Conservation (phyloP, 2,797 vertebrate species). For the Lindbergichthys nudifrons region DNA sequence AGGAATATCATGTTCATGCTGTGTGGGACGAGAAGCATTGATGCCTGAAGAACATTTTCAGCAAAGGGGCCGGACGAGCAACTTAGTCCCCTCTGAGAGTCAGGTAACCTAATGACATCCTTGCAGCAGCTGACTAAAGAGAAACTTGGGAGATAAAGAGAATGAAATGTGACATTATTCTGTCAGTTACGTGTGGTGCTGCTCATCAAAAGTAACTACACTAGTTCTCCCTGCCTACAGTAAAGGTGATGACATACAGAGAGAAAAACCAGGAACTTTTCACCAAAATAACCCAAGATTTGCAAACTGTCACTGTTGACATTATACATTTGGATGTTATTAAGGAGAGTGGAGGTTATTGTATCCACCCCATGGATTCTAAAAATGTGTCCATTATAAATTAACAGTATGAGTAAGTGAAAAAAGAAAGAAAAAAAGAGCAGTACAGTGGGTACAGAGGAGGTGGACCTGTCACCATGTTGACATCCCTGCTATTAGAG, state of each 20-base stretch:
- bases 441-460: slow-evolving; percentile 40
- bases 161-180: not conserved
- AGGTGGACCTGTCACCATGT: slow-evolving; percentile 70
- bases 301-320: not conserved
- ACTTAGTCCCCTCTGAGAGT: slow-evolving; percentile 22
- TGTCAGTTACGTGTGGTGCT: not conserved
- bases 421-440: slow-evolving; percentile 1
- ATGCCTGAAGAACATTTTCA: slow-evolving; percentile 37
- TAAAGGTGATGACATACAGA: not conserved
- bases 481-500: slow-evolving; percentile 72
- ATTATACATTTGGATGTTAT: not conserved
- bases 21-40: not conserved
- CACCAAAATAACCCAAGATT: not conserved
- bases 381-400: slow-evolving; percentile 46
- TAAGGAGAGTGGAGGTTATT: slow-evolving; percentile 6
- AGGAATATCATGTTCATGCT: slow-evolving; percentile 10
- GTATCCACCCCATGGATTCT: not conserved
- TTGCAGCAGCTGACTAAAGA: slow-evolving; percentile 22
- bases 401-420: slow-evolving; percentile 38
- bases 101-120: slow-evolving; percentile 27
- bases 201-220: not conserved
- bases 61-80: not conserved
- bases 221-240: not conserved
- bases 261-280: not conserved
- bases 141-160: slow-evolving; percentile 14